Conservation (phyloP, 2,797 vertebrate genomes). For the Cyprinella venusta region DNA sequence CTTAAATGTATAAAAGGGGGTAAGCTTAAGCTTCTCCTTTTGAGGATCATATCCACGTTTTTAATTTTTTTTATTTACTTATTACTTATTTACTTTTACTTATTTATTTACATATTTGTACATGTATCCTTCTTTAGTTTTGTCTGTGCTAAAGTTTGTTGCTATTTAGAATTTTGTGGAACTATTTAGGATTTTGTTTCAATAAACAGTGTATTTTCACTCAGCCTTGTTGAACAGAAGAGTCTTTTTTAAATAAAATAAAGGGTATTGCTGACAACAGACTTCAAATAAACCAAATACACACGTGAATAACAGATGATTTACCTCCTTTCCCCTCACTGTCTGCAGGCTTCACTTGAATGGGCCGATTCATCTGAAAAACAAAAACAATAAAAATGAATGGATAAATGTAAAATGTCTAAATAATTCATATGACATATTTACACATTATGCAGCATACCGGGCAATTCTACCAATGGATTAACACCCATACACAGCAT, state of each 20-base stretch:
- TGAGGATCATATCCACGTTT: no score
- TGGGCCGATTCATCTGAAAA: conserved; percentile 54
- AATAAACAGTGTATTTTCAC: not conserved
- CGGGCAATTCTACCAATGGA: not conserved
- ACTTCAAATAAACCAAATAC: not conserved
- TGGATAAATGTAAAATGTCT: conserved; percentile 2
- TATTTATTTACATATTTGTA: no score
- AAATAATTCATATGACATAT: conserved; percentile 30
- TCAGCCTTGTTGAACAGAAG: not conserved
- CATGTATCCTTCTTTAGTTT: no score
- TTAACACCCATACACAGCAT: not conserved
- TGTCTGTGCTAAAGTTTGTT: no score
- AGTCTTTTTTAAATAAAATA: not conserved
- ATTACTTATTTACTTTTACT: no score
- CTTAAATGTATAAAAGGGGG: no score
- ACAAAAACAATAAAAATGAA: conserved; percentile 46
- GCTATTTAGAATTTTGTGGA: no score
- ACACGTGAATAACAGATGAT: conserved; percentile 1
- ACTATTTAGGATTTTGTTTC: no score
- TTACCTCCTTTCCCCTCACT: conserved; percentile 42
- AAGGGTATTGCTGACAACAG: fast-evolving
- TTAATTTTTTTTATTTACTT: no score
- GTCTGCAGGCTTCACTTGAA: conserved; percentile 44
- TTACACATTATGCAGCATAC: not conserved
- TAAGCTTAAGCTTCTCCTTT: no score